Conservation (phyloP, 2,888 invertebrate genomes). For the Volucella inflata region DNA sequence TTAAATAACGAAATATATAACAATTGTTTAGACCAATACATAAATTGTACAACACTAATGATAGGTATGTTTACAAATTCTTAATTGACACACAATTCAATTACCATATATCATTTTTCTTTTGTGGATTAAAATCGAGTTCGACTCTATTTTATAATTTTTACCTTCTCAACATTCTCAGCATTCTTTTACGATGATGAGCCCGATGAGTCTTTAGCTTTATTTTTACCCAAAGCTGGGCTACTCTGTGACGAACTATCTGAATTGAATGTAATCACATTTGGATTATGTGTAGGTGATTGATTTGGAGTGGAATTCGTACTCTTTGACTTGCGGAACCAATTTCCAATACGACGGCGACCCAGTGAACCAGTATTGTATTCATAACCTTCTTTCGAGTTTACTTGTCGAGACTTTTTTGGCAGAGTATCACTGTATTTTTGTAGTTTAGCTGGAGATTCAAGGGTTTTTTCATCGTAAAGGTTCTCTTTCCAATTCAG, state of each 20-base stretch:
- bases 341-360: constrained; percentile 83
- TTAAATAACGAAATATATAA: constrained; percentile 56
- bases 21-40: constrained; percentile 38
- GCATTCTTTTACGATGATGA: constrained; percentile 66
- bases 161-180: background rate
- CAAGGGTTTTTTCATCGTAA: constrained; percentile 79
- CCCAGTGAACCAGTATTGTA: constrained; percentile 82
- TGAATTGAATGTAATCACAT: constrained; percentile 74
- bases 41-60: constrained; percentile 57
- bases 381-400: constrained; percentile 76
- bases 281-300: constrained; percentile 83
- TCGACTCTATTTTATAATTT: constrained; percentile 45
- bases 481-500: constrained; percentile 76
- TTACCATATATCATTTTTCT: constrained; percentile 20
- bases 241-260: constrained; percentile 77
- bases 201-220: constrained; percentile 70
- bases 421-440: constrained; percentile 83
- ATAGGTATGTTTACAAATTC: constrained; percentile 25
- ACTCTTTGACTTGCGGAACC: constrained; percentile 84
- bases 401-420: constrained; percentile 80
- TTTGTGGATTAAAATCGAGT: constrained; percentile 46
- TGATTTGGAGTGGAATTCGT: constrained; percentile 83
- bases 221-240: constrained; percentile 75
- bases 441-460: constrained; percentile 81
- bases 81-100: constrained; percentile 67